Conservation (phyloP, 1,140 invertebrate genomes). For the Halesus radiatus region DNA sequence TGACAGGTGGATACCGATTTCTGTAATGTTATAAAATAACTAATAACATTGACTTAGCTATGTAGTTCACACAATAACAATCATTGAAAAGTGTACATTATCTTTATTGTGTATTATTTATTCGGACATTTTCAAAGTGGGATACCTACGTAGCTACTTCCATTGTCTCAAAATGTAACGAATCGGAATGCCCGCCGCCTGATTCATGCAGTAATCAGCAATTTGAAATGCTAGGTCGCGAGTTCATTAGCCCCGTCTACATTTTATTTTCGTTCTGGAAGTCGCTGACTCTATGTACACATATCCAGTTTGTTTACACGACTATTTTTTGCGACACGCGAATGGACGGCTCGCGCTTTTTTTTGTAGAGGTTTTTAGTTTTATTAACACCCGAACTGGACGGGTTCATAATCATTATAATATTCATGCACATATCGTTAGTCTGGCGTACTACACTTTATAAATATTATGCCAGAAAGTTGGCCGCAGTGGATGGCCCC, state of each 20-base stretch:
- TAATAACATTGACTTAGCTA: no score
- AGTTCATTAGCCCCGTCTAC: slow-evolving; percentile 48
- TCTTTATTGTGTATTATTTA: no score
- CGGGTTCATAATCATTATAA: slow-evolving; percentile 1
- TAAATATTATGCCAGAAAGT: no score
- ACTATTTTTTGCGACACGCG: slow-evolving; percentile 20
- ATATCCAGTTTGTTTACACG: slow-evolving; percentile 28
- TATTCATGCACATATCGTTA: neutral
- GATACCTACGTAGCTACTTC: neutral
- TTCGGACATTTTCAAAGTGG: no score
- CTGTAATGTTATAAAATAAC: no score
- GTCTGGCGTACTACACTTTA: neutral
- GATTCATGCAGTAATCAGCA: slow-evolving; percentile 24
- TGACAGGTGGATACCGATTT: no score
- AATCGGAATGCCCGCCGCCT: slow-evolving; percentile 21
- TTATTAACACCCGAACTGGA: slow-evolving; percentile 11
- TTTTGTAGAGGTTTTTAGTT: slow-evolving; percentile 14
- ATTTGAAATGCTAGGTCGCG: slow-evolving; percentile 49
- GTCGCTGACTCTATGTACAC: slow-evolving; percentile 10
- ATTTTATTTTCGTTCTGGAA: slow-evolving; percentile 39
- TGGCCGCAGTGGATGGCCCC: neutral
- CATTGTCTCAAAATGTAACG: slow-evolving; percentile 22
- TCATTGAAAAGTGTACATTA: no score
- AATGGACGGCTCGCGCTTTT: neutral
- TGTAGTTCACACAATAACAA: no score